Base-by-base conservation (phyloP, 2,113 vertebrate genomes). In the Furnarius figulus region DNA sequence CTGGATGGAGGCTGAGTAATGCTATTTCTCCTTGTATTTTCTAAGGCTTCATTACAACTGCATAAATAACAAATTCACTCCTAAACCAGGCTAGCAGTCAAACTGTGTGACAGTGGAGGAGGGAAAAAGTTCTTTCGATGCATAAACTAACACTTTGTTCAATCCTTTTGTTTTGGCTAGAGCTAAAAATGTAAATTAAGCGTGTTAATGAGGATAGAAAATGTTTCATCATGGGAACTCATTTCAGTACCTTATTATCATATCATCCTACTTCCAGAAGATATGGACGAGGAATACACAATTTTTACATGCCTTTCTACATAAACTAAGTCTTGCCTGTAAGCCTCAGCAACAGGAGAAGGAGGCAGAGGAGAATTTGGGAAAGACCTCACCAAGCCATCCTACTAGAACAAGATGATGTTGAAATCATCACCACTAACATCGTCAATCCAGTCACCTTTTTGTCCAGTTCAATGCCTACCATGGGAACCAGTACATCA, bases 41-140 rank as follows among this genome's bases (percentile, higher is more conserved):
- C 85, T 80, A 72, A 87, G 20, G 52, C 58, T 67, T 72, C 28
- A n/a, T 71, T 94, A 97, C 91, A 97, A 88, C 90, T 88, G 95
- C 90, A 86, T 90, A 89, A 89, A 89, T 92, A 76, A 96, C 79
- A 97, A 97, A 97, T 53, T 9, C 39, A 85, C 95, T 76, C 96
- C 76, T 94, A 90, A 89, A 93, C 70, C 72, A 95, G 92, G 91
- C 33, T n/a, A 85, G 95, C 67, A 91, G 74, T 94, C 94, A 93
- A 97, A 96, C 96, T 93, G 94, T 93, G 97, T 96, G 96, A 62
- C 78, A 89, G 27, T 95, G 91, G 81, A 96, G 74, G 42, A 19
- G 46, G 24, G 35, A 81, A 86, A 71, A 85, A 85, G 70, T 77
- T 79, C 90, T 96, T 95, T 94, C 91, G 71, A 93, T 35, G 81